phyloP scores from a whole-genome alignment of 2,797 vertebrate genomes.

The Perodicticus potto region DNA sequence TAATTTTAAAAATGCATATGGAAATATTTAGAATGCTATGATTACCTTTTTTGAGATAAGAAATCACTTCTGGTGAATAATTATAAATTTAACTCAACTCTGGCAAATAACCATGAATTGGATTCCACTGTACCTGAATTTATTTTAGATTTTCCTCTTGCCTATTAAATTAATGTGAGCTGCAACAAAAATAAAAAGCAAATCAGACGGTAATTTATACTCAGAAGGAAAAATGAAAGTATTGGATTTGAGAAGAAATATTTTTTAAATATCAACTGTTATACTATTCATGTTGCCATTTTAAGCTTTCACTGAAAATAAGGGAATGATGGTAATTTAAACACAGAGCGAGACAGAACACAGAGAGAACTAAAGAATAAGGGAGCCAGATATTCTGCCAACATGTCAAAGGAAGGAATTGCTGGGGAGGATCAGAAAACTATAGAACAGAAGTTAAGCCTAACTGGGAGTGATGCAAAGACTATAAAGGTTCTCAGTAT shows the following conservation, averaged over 20 bases:
- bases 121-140: conserved; percentile 28
- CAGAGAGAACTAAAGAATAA: background rate
- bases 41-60: conserved; percentile 43
- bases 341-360: conserved; percentile 6
- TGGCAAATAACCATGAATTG: conserved; percentile 37
- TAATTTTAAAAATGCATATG: background rate
- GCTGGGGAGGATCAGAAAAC: conserved; percentile 51
- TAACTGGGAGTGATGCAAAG: conserved; percentile 35
- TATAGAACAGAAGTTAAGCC: conserved; percentile 62
- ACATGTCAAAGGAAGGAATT: conserved; percentile 40
- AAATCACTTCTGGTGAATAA: conserved; percentile 49
- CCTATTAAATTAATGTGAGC: conserved; percentile 31
- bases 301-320: conserved; percentile 70
- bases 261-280: background rate
- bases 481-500: background rate
- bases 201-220: conserved; percentile 58
- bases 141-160: conserved; percentile 42
- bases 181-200: conserved; percentile 63
- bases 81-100: conserved; percentile 46
- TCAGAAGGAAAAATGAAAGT: conserved; percentile 19
- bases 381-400: background rate
- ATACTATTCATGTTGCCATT: background rate
- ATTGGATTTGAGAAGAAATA: background rate
- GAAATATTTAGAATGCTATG: conserved; percentile 34
- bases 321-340: background rate